Evolutionary conservation across 23 tunicate species (phyloP), one percentile per base, ranked within the genome.

Genomic region (Trididemnum nubilum): DNA sequence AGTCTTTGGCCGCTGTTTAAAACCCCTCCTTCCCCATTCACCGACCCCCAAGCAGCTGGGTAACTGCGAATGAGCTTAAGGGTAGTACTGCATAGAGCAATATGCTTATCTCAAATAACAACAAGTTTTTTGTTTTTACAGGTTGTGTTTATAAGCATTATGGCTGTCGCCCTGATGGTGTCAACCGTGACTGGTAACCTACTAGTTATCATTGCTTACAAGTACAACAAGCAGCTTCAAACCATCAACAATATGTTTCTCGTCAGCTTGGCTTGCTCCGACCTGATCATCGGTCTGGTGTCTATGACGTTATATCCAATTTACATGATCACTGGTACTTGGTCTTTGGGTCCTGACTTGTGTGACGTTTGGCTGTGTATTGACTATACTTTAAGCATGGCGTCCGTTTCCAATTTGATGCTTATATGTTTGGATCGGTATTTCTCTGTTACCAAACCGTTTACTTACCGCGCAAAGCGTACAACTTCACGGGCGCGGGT

Each of bases 351-450:
- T 0, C 87, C 83, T 15, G 77, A 44, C 0, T 26, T 81, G 37
- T 93, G 98, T 59, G 90, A 85, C 77, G 81, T 77, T 29, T 93
- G 98, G 98, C 87, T 93, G 0, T 93, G 93, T 51, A 72, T 93
- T 27, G 98, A 93, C 60, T 93, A 93, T 52, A 93, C 98, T 21
- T 52, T 93, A 30, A 87, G 93, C 76, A 93, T 93, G 98, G 98
- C 98, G 12, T 93, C 98, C 5, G 98, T 93, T 3, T 86, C 93
- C 23, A 93, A 93, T 70, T 63, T 93, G 27, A 36, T 93, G 84
- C 73, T 93, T 74, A 93, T 93, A 1, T 93, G 98, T 69, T 37
- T 87, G 28, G 98, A 93, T 54, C 80, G 98, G 23, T 93, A 93
- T 50, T 84, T 93, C 22, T 93, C 98, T 34, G 89, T 93, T 4